Base-by-base conservation (phyloP, 1,140 invertebrate genomes). In the Bombus picipes region DNA sequence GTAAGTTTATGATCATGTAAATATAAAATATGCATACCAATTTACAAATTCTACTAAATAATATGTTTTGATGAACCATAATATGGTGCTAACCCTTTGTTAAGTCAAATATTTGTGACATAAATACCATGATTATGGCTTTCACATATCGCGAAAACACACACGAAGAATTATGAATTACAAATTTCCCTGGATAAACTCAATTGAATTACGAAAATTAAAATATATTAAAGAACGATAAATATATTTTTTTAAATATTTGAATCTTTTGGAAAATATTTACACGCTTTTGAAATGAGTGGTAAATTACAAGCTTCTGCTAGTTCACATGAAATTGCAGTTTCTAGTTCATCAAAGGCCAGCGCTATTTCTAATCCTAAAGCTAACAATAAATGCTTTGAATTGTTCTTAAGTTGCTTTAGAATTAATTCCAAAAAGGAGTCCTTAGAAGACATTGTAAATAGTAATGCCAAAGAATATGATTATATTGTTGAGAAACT, bases 401-500 rank as follows among this genome's bases (percentile, higher is more conserved):
- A 34, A 43, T 47, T 70, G 15, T 39, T 89, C n/a, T 78, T 81
- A 9, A 81, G 57, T 5, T 89, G 88, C n/a, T 65, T 86, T 37
- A 74, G 62, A 66, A 22, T 37, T 22, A 9, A 0, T 65, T 28
- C 10, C 13, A 70, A 81, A 28, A 65, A 34, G 8, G 13, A 85
- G 6, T 70, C 68, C 0, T 9, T 32, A 2, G 78, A 62, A 15
- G 47, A 47, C 1, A n/a, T 62, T 2, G 1, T 41, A 13, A n/a
- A 75, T 22, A 47, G 15, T 34, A 37, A 88, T 70, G 18, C 34
- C 1, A 76, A 88, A 9, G 70, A 82, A 13, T 88, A 39, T 22
- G 88, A 89, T 57, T 88, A 89, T 6, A 53, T 89, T 3, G 75
- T 89, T 47, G 88, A 89, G 43, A 89, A 89, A 68, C 88, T 89